A percentile compares a stretch with the other conserved stretches of the same genome.
Evolutionary conservation across 1,140 invertebrate genomes (phyloP).

Genomic region (Macrosteles quadrilineatus): DNA sequence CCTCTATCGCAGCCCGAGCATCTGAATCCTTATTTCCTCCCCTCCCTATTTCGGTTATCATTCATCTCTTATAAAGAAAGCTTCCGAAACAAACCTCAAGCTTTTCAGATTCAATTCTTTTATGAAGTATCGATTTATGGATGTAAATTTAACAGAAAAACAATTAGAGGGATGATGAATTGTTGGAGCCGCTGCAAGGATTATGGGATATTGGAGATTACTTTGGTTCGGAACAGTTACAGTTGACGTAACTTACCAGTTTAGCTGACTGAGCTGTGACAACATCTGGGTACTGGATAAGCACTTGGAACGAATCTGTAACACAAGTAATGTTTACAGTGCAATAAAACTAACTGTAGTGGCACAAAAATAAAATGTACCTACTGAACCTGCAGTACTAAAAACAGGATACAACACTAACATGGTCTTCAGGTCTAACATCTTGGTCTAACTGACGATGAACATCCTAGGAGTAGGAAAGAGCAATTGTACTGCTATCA

Average conservation of each 20-base stretch:
- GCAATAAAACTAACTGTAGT: too few relatives aligned
- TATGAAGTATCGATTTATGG: background rate
- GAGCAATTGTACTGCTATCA: too few relatives aligned
- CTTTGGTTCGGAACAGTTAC: background rate
- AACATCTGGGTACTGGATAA: slow-evolving; percentile 97
- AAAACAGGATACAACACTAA: too few relatives aligned
- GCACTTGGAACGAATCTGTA: slow-evolving; percentile 97
- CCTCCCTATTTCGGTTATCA: background rate
- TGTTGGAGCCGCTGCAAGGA: background rate
- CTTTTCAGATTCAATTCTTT: too few relatives aligned
- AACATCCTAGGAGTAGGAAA: too few relatives aligned
- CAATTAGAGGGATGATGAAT: background rate
- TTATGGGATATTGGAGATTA: background rate
- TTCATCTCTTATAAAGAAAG: too few relatives aligned
- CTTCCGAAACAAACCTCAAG: too few relatives aligned
- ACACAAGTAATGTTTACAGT: too few relatives aligned
- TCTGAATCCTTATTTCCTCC: background rate
- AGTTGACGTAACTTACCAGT: slow-evolving; percentile 65
- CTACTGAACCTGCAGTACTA: too few relatives aligned
- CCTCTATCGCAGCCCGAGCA: background rate
- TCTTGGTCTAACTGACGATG: too few relatives aligned
- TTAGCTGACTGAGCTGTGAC: slow-evolving; percentile 95
- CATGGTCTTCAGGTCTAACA: too few relatives aligned
- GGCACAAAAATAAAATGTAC: too few relatives aligned
- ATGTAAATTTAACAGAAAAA: background rate